These are phyloP conservation scores for Sylvia atricapilla DNA, from an alignment of 2,113 vertebrate genomes.

Conservation along the genomic window DNA sequence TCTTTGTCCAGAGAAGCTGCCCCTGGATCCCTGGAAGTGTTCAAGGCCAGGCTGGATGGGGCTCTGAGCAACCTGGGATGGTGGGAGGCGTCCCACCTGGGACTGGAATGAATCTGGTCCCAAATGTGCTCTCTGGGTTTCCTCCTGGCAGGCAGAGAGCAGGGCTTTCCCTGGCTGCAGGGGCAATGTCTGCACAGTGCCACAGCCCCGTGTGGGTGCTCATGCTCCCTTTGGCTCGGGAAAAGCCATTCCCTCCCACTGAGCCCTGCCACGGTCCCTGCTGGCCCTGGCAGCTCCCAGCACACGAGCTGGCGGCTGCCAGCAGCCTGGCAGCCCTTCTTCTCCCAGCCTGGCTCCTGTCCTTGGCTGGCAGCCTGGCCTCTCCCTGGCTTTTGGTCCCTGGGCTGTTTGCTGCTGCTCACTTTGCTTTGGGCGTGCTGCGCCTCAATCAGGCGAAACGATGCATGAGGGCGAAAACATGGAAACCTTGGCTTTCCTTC, in stretches of 20 bases:
- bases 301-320: fast-evolving
- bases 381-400: background rate
- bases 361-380: background rate
- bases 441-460: fast-evolving
- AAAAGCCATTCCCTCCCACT: background rate
- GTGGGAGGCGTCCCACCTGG: background rate
- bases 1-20: background rate
- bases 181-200: fast-evolving
- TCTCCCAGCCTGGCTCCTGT: fast-evolving
- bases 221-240: fast-evolving
- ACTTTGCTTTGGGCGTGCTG: background rate
- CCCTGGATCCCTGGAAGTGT: background rate
- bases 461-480: fast-evolving
- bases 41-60: background rate
- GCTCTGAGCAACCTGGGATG: fast-evolving
- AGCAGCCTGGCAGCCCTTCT: background rate
- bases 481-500: background rate
- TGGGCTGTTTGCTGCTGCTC: background rate
- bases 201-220: background rate
- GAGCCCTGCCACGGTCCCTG: fast-evolving
- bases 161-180: background rate
- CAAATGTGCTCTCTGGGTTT: background rate
- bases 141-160: background rate
- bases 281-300: background rate
- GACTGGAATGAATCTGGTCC: fast-evolving